Evolutionary conservation across 2,113 vertebrate species (phyloP), one percentile per base, ranked within the genome.

Genomic region (Passerina amoena): DNA sequence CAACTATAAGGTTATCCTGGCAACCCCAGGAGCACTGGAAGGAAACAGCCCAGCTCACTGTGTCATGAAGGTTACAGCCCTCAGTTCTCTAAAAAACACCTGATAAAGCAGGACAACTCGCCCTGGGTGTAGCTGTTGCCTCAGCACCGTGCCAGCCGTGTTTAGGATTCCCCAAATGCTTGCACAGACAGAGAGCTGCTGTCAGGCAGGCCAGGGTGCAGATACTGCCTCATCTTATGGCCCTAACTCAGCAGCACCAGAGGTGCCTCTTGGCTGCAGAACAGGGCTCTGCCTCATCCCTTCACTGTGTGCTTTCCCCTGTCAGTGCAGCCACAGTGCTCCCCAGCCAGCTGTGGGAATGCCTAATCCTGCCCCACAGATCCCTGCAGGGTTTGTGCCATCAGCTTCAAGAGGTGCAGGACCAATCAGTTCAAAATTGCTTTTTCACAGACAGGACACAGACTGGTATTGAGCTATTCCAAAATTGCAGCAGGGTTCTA

Each of bases 351-450:
- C 21, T 69, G 19, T 14, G 50, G 20, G 37, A 66, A 42, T 21
- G 44, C 31, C 65, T 48, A 31, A 51, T 13, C 17, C 72, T 42
- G 44, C 37, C 21, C 21, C 30, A 42, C 2, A 5, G 56, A n/a
- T 19, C 56, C 10, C 51, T 63, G 27, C 51, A 79, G 42, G 22
- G 42, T 19, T 54, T 65, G 28, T 70, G 56, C 54, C 42, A 60
- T 35, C 54, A 73, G 3, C 59, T 45, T 66, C 45, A 53, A 11
- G 3, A 57, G 12, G 11, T 37, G 12, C n/a, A 45, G 44, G 13
- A 50, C 4, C 1, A 0, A 53, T 8, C 64, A n/a, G 14, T 7
- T 28, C 14, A 45, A 37, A 24, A 10, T 0, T 40, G 45, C 22
- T 48, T 90, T 85, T 38, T 31, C 61, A 89, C 28, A 45, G 20